Base-by-base conservation (phyloP, 1,140 invertebrate genomes). In the Tetramorium simillimum region DNA sequence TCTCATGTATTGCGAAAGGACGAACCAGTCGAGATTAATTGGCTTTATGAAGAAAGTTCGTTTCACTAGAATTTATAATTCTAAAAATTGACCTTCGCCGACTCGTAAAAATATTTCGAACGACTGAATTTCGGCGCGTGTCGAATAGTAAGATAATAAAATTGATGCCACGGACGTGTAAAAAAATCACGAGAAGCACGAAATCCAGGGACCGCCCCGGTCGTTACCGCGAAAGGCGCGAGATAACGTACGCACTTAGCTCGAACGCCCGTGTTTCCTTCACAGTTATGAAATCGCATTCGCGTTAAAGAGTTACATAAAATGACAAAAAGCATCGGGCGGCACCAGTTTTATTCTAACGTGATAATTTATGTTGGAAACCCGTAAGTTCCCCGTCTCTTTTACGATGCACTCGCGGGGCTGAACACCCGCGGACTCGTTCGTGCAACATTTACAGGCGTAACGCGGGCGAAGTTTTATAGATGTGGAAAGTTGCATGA, bases 331-430 rank as follows among this genome's bases (percentile, higher is more conserved):
- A 84, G 43, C 69, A 60, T 75, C 56, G 28, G 69, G n/a, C 43
- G 33, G 51, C 43, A 46, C 21, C 16, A n/a, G 21, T 72, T 46
- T 60, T 60, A 84, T 75, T 60, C 69, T 21, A 37, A 46, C 80
- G 69, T 14, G 67, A 73, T 82, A 82, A 82, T 82, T 82, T 82
- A 82, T 82, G 40, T 43, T 60, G 21, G 80, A 82, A 82, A 82
- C 67, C 33, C 33, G 33, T 33, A 33, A 33, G 67, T 46, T 82
- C 33, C 21, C 24, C 49, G 33, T 63, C 28, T 69, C 46, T 51
- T 43, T 82, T 73, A 60, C 80, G 80, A 60, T 72, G 14, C n/a
- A 72, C 18, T 46, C 69, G 18, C 14, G 21, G 14, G 37, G 0
- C 6, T 3, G 16, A 33, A 12, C n/a, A 33, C 24, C 46, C 46